Conservation (phyloP, 2,113 vertebrate species). For the Hypocryptadius cinnamomeus region DNA sequence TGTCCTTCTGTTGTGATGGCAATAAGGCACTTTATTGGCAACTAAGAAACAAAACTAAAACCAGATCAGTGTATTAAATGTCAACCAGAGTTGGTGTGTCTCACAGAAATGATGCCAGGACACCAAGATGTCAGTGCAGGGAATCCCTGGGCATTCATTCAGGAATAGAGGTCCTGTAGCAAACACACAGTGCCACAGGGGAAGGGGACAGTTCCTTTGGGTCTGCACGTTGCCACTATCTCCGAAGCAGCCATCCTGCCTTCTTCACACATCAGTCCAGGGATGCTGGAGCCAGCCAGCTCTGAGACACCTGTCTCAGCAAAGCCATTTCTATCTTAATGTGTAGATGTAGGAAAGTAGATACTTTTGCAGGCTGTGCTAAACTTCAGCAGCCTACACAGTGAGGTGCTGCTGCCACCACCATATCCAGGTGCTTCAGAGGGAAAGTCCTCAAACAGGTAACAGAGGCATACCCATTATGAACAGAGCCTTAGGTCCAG, state of each 20-base stretch:
- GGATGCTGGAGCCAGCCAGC: neutral
- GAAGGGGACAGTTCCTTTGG: neutral
- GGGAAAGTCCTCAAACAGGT: neutral
- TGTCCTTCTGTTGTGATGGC: neutral
- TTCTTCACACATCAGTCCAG: neutral
- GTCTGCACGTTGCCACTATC: neutral
- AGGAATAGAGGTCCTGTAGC: neutral
- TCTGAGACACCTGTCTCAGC: neutral
- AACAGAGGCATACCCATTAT: neutral
- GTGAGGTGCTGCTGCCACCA: neutral
- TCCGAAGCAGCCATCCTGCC: neutral
- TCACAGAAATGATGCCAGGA: neutral
- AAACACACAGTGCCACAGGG: neutral
- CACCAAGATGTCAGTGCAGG: rapidly evolving
- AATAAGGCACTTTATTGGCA: neutral
- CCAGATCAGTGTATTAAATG: neutral
- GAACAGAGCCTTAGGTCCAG: neutral
- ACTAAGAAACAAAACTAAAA: neutral
- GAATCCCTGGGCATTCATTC: neutral
- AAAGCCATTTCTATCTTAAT: neutral
- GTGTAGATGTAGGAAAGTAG: neutral
- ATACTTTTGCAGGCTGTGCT: neutral
- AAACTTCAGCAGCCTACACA: neutral
- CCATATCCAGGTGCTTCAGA: neutral
- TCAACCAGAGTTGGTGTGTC: neutral